Evolutionary conservation across 2,797 vertebrate species (phyloP), one percentile per base, ranked within the genome.

Genomic region (Takifugu rubripes): DNA sequence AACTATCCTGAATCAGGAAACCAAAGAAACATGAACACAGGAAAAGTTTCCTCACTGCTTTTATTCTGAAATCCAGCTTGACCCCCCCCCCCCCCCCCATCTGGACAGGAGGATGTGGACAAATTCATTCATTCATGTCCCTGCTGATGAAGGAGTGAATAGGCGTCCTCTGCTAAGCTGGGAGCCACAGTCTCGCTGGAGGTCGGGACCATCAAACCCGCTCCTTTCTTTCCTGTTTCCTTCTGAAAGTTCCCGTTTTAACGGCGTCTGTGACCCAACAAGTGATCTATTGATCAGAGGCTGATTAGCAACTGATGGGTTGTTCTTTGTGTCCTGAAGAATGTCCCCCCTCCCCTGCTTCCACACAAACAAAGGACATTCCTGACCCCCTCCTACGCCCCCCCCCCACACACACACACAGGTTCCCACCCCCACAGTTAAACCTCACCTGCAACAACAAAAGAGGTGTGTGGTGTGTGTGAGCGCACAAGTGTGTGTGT

Each of bases 301-400:
- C 29, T 52, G 29, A 49, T 25, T 7, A 11, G 47, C 25, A 12
- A 40, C 36, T 14, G 33, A 6, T 26, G 1, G 27, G 12, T 10
- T 25, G 25, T 6, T 40, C 51, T 52, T 21, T 52, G 50, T 31
- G 29, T 31, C 31, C 11, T 36, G 17, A 52, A 40, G 31, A 36
- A 33, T 17, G 29, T 33, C 11, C 51, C 33, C 26, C 31, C 10
- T 29, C 50, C 17, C 50, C 50, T 11, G 8, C 8, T n/a, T 3
- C 27, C 50, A n/a, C 21, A 17, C 46, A 73, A 63, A 84, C 73
- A 82, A 82, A 76, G 58, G 68, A 72, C 78, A 84, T 83, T 84
- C 78, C 79, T 70, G 5, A 45, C 6, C 2, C 26, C 47, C n/a
- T 6, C 10, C 47, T 21, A 21, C 21, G 21, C 21, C 54, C n/a